A percentile compares a stretch with the other conserved stretches of the same genome.
These are phyloP conservation scores for Tupaia tana DNA, from an alignment of 2,113 vertebrate species.

Conservation along the genomic window DNA sequence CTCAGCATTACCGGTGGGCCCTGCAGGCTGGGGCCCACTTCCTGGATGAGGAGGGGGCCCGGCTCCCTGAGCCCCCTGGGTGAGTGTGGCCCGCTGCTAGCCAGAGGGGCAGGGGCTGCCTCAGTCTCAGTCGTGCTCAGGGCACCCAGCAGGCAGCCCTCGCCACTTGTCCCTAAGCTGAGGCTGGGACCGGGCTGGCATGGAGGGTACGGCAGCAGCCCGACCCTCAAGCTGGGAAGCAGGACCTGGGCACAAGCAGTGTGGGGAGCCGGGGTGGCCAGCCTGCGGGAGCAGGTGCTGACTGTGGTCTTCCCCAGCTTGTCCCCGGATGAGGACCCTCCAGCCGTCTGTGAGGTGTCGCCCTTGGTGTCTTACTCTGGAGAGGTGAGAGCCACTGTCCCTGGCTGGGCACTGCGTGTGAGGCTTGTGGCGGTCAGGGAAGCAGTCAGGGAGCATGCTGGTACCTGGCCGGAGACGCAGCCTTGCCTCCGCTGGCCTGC, in stretches of 20 bases:
- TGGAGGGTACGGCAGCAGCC: no score
- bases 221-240: no score
- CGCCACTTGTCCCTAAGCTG: no score
- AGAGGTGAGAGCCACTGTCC: slow-evolving; percentile 89
- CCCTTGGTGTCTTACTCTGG: slow-evolving; percentile 95
- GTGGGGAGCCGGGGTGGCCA: fast-evolving
- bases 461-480: neutral
- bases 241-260: no score
- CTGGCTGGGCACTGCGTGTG: neutral
- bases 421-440: neutral
- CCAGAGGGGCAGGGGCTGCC: neutral
- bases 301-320: slow-evolving; percentile 76
- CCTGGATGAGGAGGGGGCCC: slow-evolving; percentile 82
- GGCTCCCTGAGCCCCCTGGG: slow-evolving; percentile 84
- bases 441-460: neutral
- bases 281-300: neutral
- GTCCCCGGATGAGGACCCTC: slow-evolving; percentile 81
- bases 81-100: slow-evolving; percentile 56
- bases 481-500: neutral
- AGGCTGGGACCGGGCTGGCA: no score
- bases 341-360: slow-evolving; percentile 93
- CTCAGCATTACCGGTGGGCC: slow-evolving; percentile 94
- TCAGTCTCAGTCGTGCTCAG: neutral
- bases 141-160: no score
- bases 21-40: slow-evolving; percentile 89